Percentiles rank a stretch among this genome's conserved stretches.
phyloP scores from a whole-genome alignment of 2,888 invertebrate species.

The Pheosia tremula region DNA sequence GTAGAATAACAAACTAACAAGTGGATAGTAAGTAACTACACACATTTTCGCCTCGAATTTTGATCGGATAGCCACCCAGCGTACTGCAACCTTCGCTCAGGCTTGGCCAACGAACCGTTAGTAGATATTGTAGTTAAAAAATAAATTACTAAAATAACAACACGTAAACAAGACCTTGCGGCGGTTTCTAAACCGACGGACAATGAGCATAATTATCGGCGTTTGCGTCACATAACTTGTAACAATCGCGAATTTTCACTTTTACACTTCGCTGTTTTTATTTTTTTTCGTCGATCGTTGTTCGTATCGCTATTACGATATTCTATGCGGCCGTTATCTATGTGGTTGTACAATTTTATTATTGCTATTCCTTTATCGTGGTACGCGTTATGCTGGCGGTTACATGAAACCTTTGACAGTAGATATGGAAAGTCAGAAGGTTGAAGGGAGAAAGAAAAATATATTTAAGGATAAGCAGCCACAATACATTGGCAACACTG shows the following conservation, averaged over 20 bases:
- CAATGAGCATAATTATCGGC: constrained; percentile 23
- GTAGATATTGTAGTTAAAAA: constrained; percentile 4
- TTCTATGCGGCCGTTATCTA: too few relatives aligned
- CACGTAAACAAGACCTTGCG: constrained; percentile 19
- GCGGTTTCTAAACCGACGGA: constrained; percentile 16
- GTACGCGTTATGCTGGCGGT: too few relatives aligned
- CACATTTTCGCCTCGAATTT: too few relatives aligned
- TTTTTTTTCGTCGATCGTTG: not conserved
- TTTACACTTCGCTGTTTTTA: constrained; percentile 22
- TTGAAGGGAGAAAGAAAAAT: too few relatives aligned
- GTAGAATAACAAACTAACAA: too few relatives aligned
- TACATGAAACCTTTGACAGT: too few relatives aligned
- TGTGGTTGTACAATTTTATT: too few relatives aligned
- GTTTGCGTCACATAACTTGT: constrained; percentile 21
- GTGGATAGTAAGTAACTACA: too few relatives aligned
- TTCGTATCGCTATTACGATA: not conserved
- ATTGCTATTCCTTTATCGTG: too few relatives aligned
- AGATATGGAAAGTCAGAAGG: too few relatives aligned
- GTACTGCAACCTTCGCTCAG: not conserved
- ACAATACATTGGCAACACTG: too few relatives aligned
- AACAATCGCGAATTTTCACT: constrained; percentile 27
- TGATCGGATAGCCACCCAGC: not conserved
- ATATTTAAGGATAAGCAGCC: too few relatives aligned
- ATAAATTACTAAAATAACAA: constrained; percentile 15
- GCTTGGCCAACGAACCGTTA: not conserved